Conservation (phyloP, 2,113 vertebrate species). For the Centropristis striata region DNA sequence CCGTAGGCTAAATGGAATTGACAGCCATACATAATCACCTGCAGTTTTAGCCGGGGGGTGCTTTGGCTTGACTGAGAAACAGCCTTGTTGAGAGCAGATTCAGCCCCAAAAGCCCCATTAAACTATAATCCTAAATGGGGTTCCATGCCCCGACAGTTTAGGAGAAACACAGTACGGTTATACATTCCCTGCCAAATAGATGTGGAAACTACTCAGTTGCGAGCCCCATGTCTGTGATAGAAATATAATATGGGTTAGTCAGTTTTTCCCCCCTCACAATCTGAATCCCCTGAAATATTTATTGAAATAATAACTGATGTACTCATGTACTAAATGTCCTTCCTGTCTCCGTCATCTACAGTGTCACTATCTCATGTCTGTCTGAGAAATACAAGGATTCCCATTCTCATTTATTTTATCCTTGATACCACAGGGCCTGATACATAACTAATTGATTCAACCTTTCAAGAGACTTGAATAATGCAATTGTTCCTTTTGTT, state of each 20-base stretch:
- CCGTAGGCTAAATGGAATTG: conserved; percentile 80
- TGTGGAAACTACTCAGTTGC: conserved; percentile 44
- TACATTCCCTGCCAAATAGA: conserved; percentile 52
- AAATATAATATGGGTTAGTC: conserved; percentile 32
- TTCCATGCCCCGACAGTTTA: conserved; percentile 74
- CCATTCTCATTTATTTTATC: conserved; percentile 50
- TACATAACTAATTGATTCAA: conserved; percentile 71
- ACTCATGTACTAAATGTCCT: not conserved
- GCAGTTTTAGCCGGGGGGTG: conserved; percentile 74
- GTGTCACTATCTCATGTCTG: conserved; percentile 16
- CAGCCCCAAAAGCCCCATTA: conserved; percentile 77
- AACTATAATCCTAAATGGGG: conserved; percentile 81
- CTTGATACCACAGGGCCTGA: conserved; percentile 52
- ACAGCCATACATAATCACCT: conserved; percentile 85
- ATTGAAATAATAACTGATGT: conserved; percentile 16
- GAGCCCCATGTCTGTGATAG: conserved; percentile 17
- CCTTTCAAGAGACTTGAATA: conserved; percentile 74
- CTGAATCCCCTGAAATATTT: not conserved
- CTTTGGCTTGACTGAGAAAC: conserved; percentile 71
- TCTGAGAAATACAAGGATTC: conserved; percentile 30
- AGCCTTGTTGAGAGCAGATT: conserved; percentile 77
- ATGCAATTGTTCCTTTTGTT: conserved; percentile 79
- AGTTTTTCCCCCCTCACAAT: not conserved
- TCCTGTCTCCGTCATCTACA: not conserved
- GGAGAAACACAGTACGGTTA: conserved; percentile 63